Evolutionary conservation across 1,140 invertebrate species (phyloP).

Genomic region (Drosophila mojavensis): DNA sequence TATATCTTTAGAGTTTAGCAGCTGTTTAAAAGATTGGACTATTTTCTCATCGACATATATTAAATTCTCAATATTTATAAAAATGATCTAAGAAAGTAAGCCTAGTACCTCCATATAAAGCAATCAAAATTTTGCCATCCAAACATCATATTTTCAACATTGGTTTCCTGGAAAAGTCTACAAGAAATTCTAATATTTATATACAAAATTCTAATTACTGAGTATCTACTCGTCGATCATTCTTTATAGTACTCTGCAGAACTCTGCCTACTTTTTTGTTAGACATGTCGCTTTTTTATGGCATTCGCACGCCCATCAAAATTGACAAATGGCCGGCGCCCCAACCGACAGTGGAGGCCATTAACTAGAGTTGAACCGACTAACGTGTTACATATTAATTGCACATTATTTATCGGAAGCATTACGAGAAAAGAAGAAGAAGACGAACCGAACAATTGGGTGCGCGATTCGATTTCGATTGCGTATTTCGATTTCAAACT

Average conservation of each 20-base stretch:
- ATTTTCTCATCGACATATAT: too few species aligned
- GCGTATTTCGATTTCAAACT: conserved; percentile 55
- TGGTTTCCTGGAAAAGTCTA: too few species aligned
- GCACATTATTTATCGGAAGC: conserved; percentile 71
- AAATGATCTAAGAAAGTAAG: too few species aligned
- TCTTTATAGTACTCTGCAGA: too few species aligned
- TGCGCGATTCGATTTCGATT: conserved; percentile 38
- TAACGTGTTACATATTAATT: conserved; percentile 82
- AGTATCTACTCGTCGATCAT: neutral
- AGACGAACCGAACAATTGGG: neutral
- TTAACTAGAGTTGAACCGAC: conserved; percentile 62
- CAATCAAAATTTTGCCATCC: too few species aligned
- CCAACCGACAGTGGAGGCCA: conserved; percentile 21
- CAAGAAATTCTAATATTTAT: too few species aligned
- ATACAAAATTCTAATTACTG: neutral
- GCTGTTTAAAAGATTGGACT: too few species aligned
- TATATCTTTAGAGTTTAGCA: too few species aligned
- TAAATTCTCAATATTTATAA: too few species aligned
- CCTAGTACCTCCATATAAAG: too few species aligned
- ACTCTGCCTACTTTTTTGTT: neutral
- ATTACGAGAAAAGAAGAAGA: conserved; percentile 22
- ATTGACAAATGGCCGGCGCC: conserved; percentile 69
- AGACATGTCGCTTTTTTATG: conserved; percentile 64
- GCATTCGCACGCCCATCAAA: conserved; percentile 61
- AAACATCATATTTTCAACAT: too few species aligned